Conservation (phyloP, 2,888 invertebrate genomes). For the Sthenelais limicola region DNA sequence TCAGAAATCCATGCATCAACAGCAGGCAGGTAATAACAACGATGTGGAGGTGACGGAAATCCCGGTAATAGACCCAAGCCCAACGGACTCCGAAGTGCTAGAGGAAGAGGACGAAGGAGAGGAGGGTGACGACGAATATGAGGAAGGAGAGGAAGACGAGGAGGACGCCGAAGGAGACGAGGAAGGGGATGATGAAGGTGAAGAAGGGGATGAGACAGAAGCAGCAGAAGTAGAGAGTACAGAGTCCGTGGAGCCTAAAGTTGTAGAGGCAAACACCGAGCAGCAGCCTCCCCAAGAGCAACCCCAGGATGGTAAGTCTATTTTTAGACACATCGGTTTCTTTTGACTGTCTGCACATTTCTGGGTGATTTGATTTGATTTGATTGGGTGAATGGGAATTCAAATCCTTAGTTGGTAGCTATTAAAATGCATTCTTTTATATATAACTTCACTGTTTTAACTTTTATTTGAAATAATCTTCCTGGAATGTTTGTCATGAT, state of each 20-base stretch:
- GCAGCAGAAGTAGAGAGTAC: background rate
- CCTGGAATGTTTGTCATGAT: no score
- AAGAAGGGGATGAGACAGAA: background rate
- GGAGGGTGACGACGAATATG: background rate
- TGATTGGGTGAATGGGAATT: no score
- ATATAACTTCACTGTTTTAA: no score
- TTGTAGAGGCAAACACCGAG: background rate
- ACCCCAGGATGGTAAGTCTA: no score
- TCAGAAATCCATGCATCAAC: background rate
- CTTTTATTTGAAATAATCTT: no score
- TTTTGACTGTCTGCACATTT: no score
- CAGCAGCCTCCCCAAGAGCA: background rate
- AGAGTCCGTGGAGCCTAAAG: background rate
- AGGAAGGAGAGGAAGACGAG: background rate
- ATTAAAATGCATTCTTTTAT: no score
- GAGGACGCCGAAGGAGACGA: background rate
- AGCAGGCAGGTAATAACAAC: constrained; percentile 11
- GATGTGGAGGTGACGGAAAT: background rate
- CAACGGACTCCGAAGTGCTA: background rate
- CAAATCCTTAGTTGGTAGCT: no score
- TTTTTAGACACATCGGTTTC: no score
- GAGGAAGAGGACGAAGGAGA: background rate
- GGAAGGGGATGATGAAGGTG: constrained; percentile 2
- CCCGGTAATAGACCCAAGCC: background rate
- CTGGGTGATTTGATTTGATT: no score